Base-by-base conservation (phyloP, 2,113 vertebrate genomes). In the Rhombomys opimus region DNA sequence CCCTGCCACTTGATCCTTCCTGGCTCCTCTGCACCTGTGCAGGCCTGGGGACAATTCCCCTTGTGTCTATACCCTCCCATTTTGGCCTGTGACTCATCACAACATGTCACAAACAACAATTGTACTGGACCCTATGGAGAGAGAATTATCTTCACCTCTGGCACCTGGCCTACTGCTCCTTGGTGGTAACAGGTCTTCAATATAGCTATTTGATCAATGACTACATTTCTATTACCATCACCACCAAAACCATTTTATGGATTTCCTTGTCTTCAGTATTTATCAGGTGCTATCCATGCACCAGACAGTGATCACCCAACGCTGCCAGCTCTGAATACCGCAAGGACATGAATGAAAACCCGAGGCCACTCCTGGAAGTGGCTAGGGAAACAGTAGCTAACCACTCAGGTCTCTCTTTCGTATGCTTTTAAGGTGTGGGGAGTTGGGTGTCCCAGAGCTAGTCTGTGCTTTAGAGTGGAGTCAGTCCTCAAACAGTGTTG, bases 71-170 rank as follows among this genome's bases (percentile, higher is more conserved):
- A 7, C 27, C 25, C 2, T 61, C 35, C 2, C 4, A 70, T 30
- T 63, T 25, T 82, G 46, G 4, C 25, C 63, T 61, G 27, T 46
- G 14, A 7, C 11, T 59, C n/a, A 3, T 13, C 30, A 20, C 30
- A 32, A 11, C 15, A 5, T 0, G 0, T 38, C 17, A 23, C 30
- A 2, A 30, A 35, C 2, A 1, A 25, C n/a, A 13, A 0, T 6
- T 35, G 27, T 30, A 3, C 7, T 15, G 25, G 50, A 12, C 2
- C 27, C 4, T 4, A 18, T 59, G 65, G n/a, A 46, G 27, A 30
- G 0, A 0, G 38, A n/a, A 7, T 25, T 25, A 17, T 52, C 30
- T 22, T 41, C 13, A 7, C 25, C 14, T 14, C 27, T 23, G 12
- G 72, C 4, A 38, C n/a, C 1, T 17, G 6, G 12, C 0, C 1